phyloP scores from a whole-genome alignment of 2,797 vertebrate species.

The Eospalax fontanierii region DNA sequence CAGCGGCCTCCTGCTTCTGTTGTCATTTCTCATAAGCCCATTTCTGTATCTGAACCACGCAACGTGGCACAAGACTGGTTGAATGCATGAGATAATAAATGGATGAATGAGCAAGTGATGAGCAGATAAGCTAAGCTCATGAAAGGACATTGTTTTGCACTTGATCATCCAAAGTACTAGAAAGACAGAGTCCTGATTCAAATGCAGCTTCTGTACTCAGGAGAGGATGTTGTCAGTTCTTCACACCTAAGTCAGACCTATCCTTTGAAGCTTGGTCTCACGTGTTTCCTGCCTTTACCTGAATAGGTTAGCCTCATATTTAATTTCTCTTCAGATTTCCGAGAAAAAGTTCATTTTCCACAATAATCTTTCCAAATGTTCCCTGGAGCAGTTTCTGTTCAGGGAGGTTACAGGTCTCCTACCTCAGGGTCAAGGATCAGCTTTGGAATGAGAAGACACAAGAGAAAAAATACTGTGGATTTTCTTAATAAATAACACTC shows the following conservation, averaged over 20 bases:
- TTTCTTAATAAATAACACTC: conserved; percentile 67
- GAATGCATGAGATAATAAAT: conserved; percentile 20
- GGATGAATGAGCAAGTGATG: neutral
- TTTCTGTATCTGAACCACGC: neutral
- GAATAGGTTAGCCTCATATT: conserved; percentile 54
- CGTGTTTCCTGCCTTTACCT: neutral
- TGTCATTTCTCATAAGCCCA: no score
- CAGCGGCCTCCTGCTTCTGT: no score
- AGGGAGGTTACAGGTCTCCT: conserved; percentile 50
- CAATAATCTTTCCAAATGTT: conserved; percentile 59
- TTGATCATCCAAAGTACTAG: neutral
- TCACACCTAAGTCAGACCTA: conserved; percentile 36
- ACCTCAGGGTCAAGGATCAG: conserved; percentile 39
- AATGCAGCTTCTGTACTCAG: neutral
- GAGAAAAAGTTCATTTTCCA: conserved; percentile 50
- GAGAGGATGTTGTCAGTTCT: neutral
- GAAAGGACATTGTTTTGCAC: neutral
- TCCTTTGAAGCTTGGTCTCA: conserved; percentile 36
- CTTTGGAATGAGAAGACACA: conserved; percentile 63
- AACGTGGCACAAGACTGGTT: neutral
- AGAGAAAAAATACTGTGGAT: neutral
- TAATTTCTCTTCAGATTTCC: conserved; percentile 62
- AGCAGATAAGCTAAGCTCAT: neutral
- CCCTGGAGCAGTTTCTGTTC: conserved; percentile 56
- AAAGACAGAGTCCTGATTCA: neutral